Base-by-base conservation (phyloP, 2,797 vertebrate species). In the Antrozous pallidus region DNA sequence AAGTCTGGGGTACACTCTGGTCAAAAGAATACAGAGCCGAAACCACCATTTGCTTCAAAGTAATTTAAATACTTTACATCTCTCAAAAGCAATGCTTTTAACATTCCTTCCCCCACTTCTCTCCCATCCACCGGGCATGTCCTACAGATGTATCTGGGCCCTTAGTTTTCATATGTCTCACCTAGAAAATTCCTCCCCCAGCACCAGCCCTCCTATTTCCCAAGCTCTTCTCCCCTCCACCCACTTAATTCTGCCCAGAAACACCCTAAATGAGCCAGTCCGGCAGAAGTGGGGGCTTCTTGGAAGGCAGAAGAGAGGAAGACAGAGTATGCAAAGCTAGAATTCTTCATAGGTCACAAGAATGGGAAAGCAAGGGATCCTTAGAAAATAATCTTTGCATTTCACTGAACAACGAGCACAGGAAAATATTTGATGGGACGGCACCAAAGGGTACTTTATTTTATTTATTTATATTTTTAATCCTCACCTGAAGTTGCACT, bases 1-100 rank as follows among this genome's bases (percentile, higher is more conserved):
- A 95, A 51, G 51, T 70, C 51, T 86, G 79, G 63, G 81, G 56
- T 71, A 82, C 67, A 70, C 70, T 16, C 58, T 88, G 96, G 96
- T 94, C 63, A 61, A 92, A 93, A 88, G 69, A 95, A 95, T 79
- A 95, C 51, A 90, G 36, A 9, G 54, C 81, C 40, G 14, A 93
- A 95, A 97, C 90, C 92, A 93, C 96, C 95, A 90, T 88, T 87
- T 95, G 24, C 69, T 89, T 91, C 58, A 81, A 28, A 94, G 82
- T 86, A 93, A 95, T 84, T 90, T 70, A 94, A 93, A 96, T 93
- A 69, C 78, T 88, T 84, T 54, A 78, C 33, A 65, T 78, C 47
- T 77, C 38, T 91, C 24, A 38, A 88, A 84, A 90, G 49, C 24
- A 88, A 94, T 75, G 81, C 45, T 70, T 96, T 91, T 3, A 3